These are phyloP conservation scores for Toxostoma redivivum DNA, from an alignment of 2,113 vertebrate genomes.

Conservation along the genomic window DNA sequence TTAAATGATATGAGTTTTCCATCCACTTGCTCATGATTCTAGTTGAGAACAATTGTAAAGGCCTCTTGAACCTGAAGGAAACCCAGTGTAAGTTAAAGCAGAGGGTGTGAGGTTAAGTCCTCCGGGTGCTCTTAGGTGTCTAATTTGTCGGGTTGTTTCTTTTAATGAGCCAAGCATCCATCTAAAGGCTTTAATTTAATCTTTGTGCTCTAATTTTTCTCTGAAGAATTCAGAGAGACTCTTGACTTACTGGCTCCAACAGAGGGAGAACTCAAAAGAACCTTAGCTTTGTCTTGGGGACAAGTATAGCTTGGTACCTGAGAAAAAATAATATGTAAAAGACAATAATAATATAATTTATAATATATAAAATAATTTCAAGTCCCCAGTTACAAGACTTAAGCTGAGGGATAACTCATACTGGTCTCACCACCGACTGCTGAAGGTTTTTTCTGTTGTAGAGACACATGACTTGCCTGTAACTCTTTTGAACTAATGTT, in stretches of 20 bases:
- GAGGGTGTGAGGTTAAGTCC: too few relatives aligned
- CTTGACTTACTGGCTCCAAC: too few relatives aligned
- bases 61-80: background rate
- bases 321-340: background rate
- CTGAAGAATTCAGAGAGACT: too few relatives aligned
- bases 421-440: background rate
- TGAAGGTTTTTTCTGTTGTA: background rate
- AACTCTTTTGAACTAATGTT: background rate
- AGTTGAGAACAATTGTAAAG: background rate
- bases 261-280: background rate
- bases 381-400: background rate
- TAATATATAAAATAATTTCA: background rate
- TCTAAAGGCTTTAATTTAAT: too few relatives aligned
- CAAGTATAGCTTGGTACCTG: background rate
- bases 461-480: background rate
- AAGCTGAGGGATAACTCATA: background rate
- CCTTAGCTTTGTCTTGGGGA: background rate
- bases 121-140: too few relatives aligned
- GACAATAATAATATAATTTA: background rate
- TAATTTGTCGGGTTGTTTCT: too few relatives aligned
- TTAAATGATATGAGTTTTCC: rapidly evolving
- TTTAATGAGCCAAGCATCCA: too few relatives aligned
- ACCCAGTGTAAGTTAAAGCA: background rate
- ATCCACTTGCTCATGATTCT: background rate
- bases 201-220: too few relatives aligned